phyloP scores from a whole-genome alignment of 2,113 vertebrate genomes.

The Cairina moschata region DNA sequence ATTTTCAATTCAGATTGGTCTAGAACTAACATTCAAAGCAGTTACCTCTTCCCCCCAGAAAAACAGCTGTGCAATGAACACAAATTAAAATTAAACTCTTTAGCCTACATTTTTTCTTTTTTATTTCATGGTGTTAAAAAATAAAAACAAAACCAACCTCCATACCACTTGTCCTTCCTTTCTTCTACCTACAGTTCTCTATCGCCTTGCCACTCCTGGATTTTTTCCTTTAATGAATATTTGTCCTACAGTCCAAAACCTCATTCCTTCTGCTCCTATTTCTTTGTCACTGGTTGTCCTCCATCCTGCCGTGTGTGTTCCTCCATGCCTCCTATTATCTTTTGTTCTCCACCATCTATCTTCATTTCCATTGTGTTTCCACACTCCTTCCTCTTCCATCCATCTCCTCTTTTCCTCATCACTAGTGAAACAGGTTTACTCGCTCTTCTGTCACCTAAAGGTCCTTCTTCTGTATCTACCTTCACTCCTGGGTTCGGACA shows the following conservation, averaged over 20 bases:
- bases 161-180: background rate
- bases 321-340: background rate
- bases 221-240: background rate
- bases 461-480: background rate
- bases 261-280: background rate
- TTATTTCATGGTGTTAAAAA: background rate
- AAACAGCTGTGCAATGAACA: background rate
- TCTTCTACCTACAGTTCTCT: background rate
- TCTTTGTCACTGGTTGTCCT: background rate
- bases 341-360: background rate
- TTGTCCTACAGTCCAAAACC: background rate
- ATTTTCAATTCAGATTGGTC: conserved; percentile 25
- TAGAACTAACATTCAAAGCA: conserved; percentile 6
- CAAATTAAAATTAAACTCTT: background rate
- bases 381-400: background rate
- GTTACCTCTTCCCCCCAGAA: background rate
- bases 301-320: background rate
- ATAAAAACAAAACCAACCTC: background rate
- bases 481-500: background rate
- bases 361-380: background rate
- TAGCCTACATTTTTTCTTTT: background rate
- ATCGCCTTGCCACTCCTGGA: background rate
- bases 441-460: background rate
- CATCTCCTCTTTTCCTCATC: background rate
- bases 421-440: background rate